Evolutionary conservation across 1,140 invertebrate species (phyloP).

Genomic region (Bombus polaris): DNA sequence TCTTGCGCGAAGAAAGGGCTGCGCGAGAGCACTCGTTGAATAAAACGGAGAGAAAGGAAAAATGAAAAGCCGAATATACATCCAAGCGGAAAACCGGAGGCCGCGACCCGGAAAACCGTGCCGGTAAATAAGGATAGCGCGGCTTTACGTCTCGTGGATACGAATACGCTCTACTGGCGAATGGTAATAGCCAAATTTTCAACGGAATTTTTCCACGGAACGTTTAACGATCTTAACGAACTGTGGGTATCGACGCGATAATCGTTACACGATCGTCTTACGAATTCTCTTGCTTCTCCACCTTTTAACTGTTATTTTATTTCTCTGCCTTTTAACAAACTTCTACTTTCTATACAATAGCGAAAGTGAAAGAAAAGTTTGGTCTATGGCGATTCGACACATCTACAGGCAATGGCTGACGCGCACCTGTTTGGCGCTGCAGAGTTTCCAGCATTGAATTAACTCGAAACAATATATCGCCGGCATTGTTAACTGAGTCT

Average conservation of each 20-base stretch:
- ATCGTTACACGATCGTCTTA: not conserved
- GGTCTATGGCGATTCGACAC: not conserved
- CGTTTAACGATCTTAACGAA: not conserved
- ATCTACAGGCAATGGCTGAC: not conserved
- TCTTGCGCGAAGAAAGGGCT: conserved; percentile 40
- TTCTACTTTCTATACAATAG: not conserved
- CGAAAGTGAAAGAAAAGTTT: not conserved
- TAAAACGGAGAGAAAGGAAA: not conserved
- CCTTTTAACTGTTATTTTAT: not conserved
- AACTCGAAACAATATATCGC: conserved; percentile 73
- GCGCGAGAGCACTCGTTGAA: conserved; percentile 9
- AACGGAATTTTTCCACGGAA: not conserved
- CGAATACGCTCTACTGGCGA: not conserved
- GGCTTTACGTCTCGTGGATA: not conserved
- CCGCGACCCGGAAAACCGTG: not conserved
- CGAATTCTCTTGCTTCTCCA: not conserved
- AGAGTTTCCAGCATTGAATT: conserved; percentile 67
- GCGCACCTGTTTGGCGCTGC: conserved; percentile 39
- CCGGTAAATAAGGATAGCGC: not conserved
- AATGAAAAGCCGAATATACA: conserved; percentile 11
- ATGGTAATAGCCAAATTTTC: not conserved
- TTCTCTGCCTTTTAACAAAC: not conserved
- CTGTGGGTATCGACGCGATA: not conserved
- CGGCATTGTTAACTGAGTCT: conserved; percentile 70
- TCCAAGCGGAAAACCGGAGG: not conserved